These are phyloP conservation scores for Hirudinaria manillensis DNA, from an alignment of 2,888 invertebrate species.

Conservation along the genomic window DNA sequence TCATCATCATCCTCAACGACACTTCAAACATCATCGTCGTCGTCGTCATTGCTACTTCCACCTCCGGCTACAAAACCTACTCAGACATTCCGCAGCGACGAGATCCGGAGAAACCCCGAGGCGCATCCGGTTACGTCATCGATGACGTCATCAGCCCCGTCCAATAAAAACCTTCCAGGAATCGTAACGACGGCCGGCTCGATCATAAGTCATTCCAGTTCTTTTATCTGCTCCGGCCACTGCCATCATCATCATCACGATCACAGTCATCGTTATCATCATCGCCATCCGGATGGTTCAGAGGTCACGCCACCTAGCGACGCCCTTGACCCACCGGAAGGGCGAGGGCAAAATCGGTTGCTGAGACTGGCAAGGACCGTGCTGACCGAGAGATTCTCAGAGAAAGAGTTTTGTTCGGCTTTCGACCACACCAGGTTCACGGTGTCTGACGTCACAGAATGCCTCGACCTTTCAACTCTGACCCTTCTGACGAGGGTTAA, in stretches of 20 bases:
- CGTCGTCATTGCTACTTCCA: neutral
- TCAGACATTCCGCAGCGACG: too few relatives aligned
- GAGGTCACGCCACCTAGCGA: neutral
- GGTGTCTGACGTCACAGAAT: neutral
- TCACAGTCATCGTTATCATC: neutral
- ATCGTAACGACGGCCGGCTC: neutral
- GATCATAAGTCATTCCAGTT: neutral
- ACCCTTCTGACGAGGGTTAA: too few relatives aligned
- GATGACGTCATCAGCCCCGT: constrained; percentile 7
- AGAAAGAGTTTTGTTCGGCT: constrained; percentile 2
- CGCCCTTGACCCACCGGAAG: too few relatives aligned
- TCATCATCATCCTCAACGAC: neutral
- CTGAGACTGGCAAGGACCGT: neutral
- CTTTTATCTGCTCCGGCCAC: neutral
- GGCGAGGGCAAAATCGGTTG: neutral
- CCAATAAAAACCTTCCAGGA: too few relatives aligned
- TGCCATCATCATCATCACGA: constrained; percentile 12
- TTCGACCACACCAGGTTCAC: constrained; percentile 14
- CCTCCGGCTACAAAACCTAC: neutral
- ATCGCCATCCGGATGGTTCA: neutral
- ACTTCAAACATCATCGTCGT: neutral
- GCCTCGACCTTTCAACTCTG: too few relatives aligned
- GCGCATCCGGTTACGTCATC: neutral
- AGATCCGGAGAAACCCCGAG: too few relatives aligned
- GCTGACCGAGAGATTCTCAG: neutral